Base-by-base conservation (phyloP, 2,113 vertebrate species). In the Archilochus colubris region DNA sequence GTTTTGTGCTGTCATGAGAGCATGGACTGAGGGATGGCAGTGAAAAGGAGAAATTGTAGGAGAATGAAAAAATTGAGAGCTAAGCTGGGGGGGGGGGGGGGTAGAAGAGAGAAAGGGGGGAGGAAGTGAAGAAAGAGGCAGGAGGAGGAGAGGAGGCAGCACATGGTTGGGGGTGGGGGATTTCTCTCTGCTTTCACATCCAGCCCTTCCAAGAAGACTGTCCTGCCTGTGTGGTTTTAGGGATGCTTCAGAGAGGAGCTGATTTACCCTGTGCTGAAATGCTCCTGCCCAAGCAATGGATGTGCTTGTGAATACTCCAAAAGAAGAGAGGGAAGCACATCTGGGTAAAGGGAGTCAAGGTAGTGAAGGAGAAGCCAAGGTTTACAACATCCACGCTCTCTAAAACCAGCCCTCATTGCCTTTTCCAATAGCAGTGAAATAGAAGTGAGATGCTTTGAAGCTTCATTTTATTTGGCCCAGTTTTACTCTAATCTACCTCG, bases 401-500 rank as follows among this genome's bases (percentile, higher is more conserved):
- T 46, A 25, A 58, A 79, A 88, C 8, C 7, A 22, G n/a, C 54
- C 38, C 40, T 79, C 18, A 3, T 69, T 88, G 79, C 62, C 66
- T 95, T 83, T 83, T 76, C 73, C 69, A 76, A 61, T 48, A 80
- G 66, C 57, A 91, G 63, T 50, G 89, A 93, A 93, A 96, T 58
- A 64, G 88, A 97, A 97, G 88, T 10, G 57, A 95, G 89, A 68
- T 30, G 36, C 85, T 93, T 70, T 73, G 76, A 93, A 94, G 83
- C 69, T 86, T 93, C 88, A 75, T 96, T 96, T 96, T 94, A 92
- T 91, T 94, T 95, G 95, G 86, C 91, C 84, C n/a, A 48, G 82
- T 83, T 95, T 96, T 96, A 92, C 93, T 92, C 72, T 95, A 94
- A 96, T 94, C 88, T 95, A 95, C 85, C 62, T 63, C 50, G 61